These are phyloP conservation scores for Branchipolynoe longqiensis DNA, from an alignment of 2,888 invertebrate species.

Conservation along the genomic window DNA sequence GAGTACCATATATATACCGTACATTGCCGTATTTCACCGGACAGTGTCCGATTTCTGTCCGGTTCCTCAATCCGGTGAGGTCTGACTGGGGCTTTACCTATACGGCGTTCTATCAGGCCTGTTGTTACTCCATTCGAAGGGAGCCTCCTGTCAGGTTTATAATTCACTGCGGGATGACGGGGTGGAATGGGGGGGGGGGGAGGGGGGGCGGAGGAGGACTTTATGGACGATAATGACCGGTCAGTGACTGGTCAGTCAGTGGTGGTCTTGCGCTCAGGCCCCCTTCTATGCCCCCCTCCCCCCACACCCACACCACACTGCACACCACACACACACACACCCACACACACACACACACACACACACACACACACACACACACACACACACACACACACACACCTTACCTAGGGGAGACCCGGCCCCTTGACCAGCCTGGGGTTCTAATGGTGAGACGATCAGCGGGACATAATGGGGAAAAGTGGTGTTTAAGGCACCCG, in stretches of 20 bases:
- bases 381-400: too few species aligned
- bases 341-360: too few species aligned
- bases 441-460: constrained; percentile 16
- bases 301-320: too few species aligned
- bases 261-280: not conserved
- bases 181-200: not conserved
- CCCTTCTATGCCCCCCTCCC: not conserved
- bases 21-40: too few species aligned
- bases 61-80: too few species aligned
- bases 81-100: too few species aligned
- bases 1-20: too few species aligned
- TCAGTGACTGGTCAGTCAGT: constrained; percentile 17
- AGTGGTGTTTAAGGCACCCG: constrained; percentile 35
- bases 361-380: too few species aligned
- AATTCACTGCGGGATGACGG: constrained; percentile 9
- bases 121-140: not conserved
- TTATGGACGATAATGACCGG: constrained; percentile 21
- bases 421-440: not conserved
- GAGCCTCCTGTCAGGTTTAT: not conserved
- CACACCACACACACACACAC: too few species aligned
- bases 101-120: too few species aligned
- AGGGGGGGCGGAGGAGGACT: not conserved
- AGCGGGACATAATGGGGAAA: not conserved
- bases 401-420: constrained; percentile 18
- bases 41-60: too few species aligned